phyloP scores from a whole-genome alignment of 2,888 invertebrate genomes.

The Agelastica alni region DNA sequence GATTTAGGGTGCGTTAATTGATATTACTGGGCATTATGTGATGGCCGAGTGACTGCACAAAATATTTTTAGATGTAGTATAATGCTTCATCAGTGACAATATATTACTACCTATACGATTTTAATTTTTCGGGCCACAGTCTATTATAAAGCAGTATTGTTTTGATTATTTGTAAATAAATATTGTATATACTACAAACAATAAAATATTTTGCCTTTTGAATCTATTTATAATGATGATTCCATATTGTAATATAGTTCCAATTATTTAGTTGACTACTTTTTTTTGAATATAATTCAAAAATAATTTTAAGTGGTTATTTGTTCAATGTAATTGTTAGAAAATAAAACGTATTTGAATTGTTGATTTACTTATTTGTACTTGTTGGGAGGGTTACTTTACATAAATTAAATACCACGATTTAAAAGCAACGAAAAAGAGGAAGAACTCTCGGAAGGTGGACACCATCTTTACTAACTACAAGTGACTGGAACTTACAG shows the following conservation, averaged over 20 bases:
- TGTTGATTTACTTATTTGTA: slow-evolving; percentile 7
- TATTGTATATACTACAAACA: slow-evolving; percentile 43
- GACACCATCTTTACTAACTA: no score
- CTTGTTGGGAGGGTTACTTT: no score
- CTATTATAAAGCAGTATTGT: slow-evolving; percentile 43
- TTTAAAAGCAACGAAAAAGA: no score
- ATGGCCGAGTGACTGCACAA: not conserved
- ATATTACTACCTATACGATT: slow-evolving; percentile 19
- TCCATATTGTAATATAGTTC: slow-evolving; percentile 41
- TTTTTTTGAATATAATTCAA: slow-evolving; percentile 21
- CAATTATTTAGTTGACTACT: slow-evolving; percentile 26
- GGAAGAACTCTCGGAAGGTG: no score
- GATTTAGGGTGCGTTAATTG: no score
- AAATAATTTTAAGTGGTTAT: slow-evolving; percentile 39
- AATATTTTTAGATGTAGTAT: slow-evolving; percentile 22
- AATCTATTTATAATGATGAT: slow-evolving; percentile 41
- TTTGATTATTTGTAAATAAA: slow-evolving; percentile 47
- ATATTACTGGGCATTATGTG: slow-evolving; percentile 12
- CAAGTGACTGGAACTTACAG: no score
- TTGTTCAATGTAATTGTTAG: slow-evolving; percentile 43
- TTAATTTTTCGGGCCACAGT: slow-evolving; percentile 13
- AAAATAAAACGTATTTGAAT: slow-evolving; percentile 35
- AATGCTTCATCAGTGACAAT: slow-evolving; percentile 25
- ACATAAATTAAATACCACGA: no score
- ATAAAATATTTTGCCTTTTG: slow-evolving; percentile 37